Base-by-base conservation (phyloP, 2,888 invertebrate genomes). In the Hirtodrosophila histrioides region DNA sequence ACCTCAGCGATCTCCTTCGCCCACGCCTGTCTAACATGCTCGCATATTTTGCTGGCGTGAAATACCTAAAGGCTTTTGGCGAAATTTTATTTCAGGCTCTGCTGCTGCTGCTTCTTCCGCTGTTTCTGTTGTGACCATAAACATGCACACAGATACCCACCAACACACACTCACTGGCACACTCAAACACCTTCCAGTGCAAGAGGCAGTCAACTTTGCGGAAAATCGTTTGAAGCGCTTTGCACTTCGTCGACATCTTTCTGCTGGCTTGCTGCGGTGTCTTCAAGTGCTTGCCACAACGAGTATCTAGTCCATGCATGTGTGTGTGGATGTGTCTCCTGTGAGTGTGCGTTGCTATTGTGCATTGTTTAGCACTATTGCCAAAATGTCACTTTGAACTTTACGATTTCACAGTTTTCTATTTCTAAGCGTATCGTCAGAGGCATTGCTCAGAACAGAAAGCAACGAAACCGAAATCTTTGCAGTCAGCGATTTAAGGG, bases 181-280 rank as follows among this genome's bases (percentile, higher is more conserved):
- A 75, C 76, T 66, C 64, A 50, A 71, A 83, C 82, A 83, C 82
- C 82, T 83, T 83, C 88, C 88, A 83, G 73, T 88, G 83, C 87
- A 84, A 72, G 69, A 84, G 71, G 83, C 82, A 85, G 86, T 80
- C 82, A 85, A 86, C 84, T 84, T 85, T 82, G 84, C 86, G 86
- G 85, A 85, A 85, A 85, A 85, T 85, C 86, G 84, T 86, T 85
- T 86, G 85, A 84, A 84, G 76, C 86, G 82, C 85, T 86, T 85
- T 84, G 78, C 86, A 85, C 86, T 84, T 86, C 82, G 80, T 83
- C 86, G 83, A 85, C 83, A 87, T 77, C 79, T 87, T 79, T 74
- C 71, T 69, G 63, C 74, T 67, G 75, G 67, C 75, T 74, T 78
- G 75, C 50, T 75, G 63, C 48, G 62, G 39, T 65, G 68, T 65